Base-by-base conservation (phyloP, 2,888 invertebrate species). In the Sicus ferrugineus region DNA sequence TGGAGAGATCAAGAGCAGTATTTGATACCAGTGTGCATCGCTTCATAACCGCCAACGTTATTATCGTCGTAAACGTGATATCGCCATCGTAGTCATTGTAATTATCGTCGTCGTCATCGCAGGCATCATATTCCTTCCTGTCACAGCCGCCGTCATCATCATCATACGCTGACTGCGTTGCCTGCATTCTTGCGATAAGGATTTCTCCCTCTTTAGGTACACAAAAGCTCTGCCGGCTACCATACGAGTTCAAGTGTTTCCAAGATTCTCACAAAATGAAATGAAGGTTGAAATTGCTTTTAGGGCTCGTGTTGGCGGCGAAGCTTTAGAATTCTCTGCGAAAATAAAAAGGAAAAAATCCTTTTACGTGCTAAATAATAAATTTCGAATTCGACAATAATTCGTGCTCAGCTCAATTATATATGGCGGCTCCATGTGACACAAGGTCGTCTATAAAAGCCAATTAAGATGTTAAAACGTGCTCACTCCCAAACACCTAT, bases 241-340 rank as follows among this genome's bases (percentile, higher is more conserved):
- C n/a, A n/a, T n/a, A n/a, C n/a, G n/a, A n/a, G n/a, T n/a, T n/a
- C 23, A 16, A 62, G 3, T 42, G n/a, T 6, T 23, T n/a, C 26
- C 11, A 21, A n/a, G 26, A 16, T n/a, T 31, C 9, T 19, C 30
- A 21, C 34, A 21, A 69, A 69, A 70, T 67, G 64, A 64, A 73
- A 73, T 73, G 70, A 73, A 59, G 67, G 64, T 71, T 69, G 73
- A 73, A 73, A 73, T 73, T 68, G 65, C 70, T 69, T 66, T 63
- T 54, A 2, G 9, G 11, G 5, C 42, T 42, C 5, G 34, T 42
- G 42, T 16, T 2, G 14, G 9, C 42, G 14, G 42, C 26, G 16
- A 58, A 30, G 52, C 52, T 59, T 31, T 30, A 59, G n/a, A 21
- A 38, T 26, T 42, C 21, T 16, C 50, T 21, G 34, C 34, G n/a